Percentiles rank a stretch among this genome's conserved stretches.
Evolutionary conservation across 2,113 vertebrate species (phyloP).

Genomic region (Podarcis muralis): DNA sequence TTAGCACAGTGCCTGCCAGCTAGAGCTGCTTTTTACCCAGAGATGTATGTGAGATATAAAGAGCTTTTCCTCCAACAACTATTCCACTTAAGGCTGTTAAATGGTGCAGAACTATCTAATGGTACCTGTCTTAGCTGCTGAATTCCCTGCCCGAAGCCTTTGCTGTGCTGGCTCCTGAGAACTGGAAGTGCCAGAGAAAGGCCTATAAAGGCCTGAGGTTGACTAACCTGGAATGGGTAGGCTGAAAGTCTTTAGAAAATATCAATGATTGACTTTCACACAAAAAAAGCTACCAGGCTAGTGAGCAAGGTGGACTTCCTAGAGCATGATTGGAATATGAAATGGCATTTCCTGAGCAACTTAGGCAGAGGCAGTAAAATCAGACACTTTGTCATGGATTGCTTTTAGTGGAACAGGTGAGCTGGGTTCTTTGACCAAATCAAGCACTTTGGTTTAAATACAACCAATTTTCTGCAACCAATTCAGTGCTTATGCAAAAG

Average conservation of each 20-base stretch:
- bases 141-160: slow-evolving; percentile 4
- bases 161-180: neutral
- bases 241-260: neutral
- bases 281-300: neutral
- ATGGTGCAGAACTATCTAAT: neutral
- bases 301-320: slow-evolving; percentile 17
- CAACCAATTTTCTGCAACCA: no score
- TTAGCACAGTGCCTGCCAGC: neutral
- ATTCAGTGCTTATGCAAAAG: no score
- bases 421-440: no score
- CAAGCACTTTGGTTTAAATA: no score
- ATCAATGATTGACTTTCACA: slow-evolving; percentile 5
- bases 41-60: neutral
- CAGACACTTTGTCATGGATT: slow-evolving; percentile 6
- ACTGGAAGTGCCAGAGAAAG: neutral
- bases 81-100: neutral
- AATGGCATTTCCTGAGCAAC: neutral
- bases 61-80: neutral
- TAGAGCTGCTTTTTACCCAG: neutral
- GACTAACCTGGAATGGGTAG: neutral
- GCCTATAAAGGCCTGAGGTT: slow-evolving; percentile 27
- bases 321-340: slow-evolving; percentile 6
- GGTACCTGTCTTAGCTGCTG: slow-evolving; percentile 12
- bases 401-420: neutral
- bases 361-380: neutral